These are phyloP conservation scores for Aegithalos caudatus DNA, from an alignment of 2,113 vertebrate species.

Conservation along the genomic window DNA sequence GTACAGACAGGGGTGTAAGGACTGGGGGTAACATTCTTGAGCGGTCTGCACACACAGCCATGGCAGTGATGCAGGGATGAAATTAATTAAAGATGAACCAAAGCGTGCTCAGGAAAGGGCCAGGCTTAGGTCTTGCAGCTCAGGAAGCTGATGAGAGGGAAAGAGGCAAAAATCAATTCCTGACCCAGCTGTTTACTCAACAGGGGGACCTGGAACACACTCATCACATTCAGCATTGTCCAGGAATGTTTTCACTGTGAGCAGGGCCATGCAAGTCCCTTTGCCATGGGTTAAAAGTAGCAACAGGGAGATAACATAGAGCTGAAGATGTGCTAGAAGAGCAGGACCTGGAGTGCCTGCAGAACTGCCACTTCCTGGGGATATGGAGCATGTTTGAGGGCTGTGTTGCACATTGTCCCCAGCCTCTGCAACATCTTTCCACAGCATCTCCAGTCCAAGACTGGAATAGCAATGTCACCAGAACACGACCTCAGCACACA, in stretches of 20 bases:
- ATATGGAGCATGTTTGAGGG: not conserved
- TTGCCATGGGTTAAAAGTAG: not conserved
- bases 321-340: not conserved
- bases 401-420: not conserved
- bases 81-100: not conserved
- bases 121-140: not conserved
- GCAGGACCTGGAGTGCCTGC: not conserved
- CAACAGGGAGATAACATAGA: not conserved
- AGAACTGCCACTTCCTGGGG: not conserved
- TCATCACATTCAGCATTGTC: not conserved
- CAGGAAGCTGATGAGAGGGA: not conserved
- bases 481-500: not conserved
- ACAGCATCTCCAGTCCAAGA: not conserved
- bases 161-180: not conserved
- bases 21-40: no score
- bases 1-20: not conserved
- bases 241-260: not conserved
- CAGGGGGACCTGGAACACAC: not conserved
- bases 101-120: not conserved
- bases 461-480: accelerated
- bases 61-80: accelerated
- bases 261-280: not conserved
- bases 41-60: not conserved
- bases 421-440: not conserved
- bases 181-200: not conserved